Evolutionary conservation across 2,888 invertebrate species (phyloP), one percentile per base, ranked within the genome.

Genomic region (Schizaphis graminum): DNA sequence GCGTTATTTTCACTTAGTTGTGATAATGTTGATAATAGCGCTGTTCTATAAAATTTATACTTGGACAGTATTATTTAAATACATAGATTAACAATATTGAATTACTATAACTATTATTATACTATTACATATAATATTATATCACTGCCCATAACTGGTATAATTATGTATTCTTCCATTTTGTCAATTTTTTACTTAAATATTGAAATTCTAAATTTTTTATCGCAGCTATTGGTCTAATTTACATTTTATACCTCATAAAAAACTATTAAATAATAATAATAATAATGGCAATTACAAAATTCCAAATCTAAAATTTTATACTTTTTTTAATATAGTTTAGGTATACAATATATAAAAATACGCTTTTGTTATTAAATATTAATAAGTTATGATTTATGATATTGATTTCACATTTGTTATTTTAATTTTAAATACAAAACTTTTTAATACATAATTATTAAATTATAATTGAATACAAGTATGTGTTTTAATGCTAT

Each of bases 341-440:
- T 35, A n/a, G n/a, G n/a, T n/a, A 21, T 35, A 77, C 1, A 35
- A 21, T 77, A n/a, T 35, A 35, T 77, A 21, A 77, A 35, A 77
- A 35, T 77, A 77, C 35, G 35, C 35, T 35, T 77, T 77, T 77
- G 35, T 77, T 41, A 77, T 77, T 41, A 77, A 35, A 26, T 89
- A 53, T 24, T 47, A 13, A 77, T 35, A 77, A 77, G 35, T 77
- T 77, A 77, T 47, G 47, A 16, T 44, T 86, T 47, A 47, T 86
- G 21, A 77, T 84, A 41, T 91, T 91, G 21, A 84, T 56, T 84
- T 84, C 91, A 91, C 56, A 41, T 91, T 91, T 84, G 77, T 91
- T 91, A 84, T 84, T 53, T 91, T 53, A 16, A 44, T 53, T 41
- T 91, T 84, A 84, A 61, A 49, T 41, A 84, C 26, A 3, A 49